phyloP scores from a whole-genome alignment of 2,797 vertebrate species.

The Pteronotus mesoamericanus region DNA sequence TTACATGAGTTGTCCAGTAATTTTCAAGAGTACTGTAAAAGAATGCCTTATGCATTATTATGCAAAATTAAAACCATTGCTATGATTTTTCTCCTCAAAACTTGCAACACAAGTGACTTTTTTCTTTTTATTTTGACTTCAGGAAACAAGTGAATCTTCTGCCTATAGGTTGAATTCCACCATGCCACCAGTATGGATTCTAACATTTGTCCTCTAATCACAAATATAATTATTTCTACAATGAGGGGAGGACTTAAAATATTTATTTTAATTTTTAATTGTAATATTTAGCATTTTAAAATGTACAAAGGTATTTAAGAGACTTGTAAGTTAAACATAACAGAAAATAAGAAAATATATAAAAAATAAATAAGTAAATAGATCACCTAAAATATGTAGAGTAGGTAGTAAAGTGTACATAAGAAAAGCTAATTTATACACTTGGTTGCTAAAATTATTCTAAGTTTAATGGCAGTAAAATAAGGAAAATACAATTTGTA shows the following conservation, averaged over 20 bases:
- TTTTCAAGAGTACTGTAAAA: background rate
- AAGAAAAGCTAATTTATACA: background rate
- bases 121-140: background rate
- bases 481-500: background rate
- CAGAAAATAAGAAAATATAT: background rate
- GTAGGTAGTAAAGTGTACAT: background rate
- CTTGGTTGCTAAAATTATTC: background rate
- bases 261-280: slow-evolving; percentile 4
- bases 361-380: background rate
- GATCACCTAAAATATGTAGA: background rate
- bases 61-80: background rate
- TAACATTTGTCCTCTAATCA: background rate
- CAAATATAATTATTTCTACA: background rate
- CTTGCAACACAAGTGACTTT: background rate
- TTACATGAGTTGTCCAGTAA: background rate
- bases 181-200: background rate
- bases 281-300: slow-evolving; percentile 1
- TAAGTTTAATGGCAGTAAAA: background rate
- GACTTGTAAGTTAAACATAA: background rate
- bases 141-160: background rate
- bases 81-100: background rate
- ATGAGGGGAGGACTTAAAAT: background rate
- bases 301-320: background rate
- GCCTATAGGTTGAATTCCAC: background rate
- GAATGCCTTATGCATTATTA: background rate